phyloP scores from a whole-genome alignment of 1,140 invertebrate genomes.

The Scaptomyza pallida region DNA sequence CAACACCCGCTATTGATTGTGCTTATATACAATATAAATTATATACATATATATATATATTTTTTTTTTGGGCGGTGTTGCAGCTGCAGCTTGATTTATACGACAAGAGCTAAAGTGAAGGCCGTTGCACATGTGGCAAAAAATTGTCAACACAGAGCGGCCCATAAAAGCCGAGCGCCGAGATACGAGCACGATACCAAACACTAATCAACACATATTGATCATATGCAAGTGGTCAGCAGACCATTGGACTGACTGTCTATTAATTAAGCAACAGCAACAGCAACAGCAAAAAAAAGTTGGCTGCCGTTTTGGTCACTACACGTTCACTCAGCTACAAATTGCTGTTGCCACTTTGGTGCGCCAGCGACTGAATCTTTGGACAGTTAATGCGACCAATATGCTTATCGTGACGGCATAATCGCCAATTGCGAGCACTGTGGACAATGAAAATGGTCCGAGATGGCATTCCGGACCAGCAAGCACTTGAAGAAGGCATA shows the following conservation, averaged over 20 bases:
- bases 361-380: slow-evolving; percentile 51
- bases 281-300: slow-evolving; percentile 44
- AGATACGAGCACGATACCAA: slow-evolving; percentile 53
- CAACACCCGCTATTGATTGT: slow-evolving; percentile 69
- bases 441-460: slow-evolving; percentile 58
- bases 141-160: slow-evolving; percentile 73
- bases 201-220: slow-evolving; percentile 76
- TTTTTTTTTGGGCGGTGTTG: slow-evolving; percentile 40
- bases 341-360: slow-evolving; percentile 81
- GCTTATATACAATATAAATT: slow-evolving; percentile 16
- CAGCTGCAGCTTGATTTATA: slow-evolving; percentile 65
- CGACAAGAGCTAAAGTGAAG: slow-evolving; percentile 67
- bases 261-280: slow-evolving; percentile 72
- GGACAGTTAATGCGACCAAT: slow-evolving; percentile 46
- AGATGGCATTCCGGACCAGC: slow-evolving; percentile 35
- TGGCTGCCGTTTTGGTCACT: slow-evolving; percentile 74
- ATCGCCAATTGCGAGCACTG: slow-evolving; percentile 49
- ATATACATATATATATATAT: no score
- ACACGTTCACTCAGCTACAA: slow-evolving; percentile 77
- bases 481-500: neutral
- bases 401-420: slow-evolving; percentile 69
- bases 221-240: slow-evolving; percentile 78
- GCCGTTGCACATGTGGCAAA: slow-evolving; percentile 76
- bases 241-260: slow-evolving; percentile 48
- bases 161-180: slow-evolving; percentile 59